Percentiles rank a stretch among this genome's conserved stretches.
Conservation (phyloP, 2,797 vertebrate genomes). For the Rhadinocentrus ornatus region DNA sequence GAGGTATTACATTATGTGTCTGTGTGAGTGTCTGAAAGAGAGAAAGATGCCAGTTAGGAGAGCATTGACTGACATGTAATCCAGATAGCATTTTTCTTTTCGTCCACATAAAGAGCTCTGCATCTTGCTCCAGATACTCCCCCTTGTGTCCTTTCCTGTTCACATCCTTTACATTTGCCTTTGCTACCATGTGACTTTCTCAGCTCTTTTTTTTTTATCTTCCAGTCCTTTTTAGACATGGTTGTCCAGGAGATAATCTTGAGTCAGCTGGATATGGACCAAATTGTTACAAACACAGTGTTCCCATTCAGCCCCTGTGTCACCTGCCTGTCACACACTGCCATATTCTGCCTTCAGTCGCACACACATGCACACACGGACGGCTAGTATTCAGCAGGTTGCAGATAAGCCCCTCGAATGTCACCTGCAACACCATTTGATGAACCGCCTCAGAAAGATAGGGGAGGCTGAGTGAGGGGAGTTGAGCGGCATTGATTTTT, state of each 20-base stretch:
- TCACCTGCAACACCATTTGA: conserved; percentile 75
- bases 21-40: conserved; percentile 59
- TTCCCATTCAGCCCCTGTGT: conserved; percentile 68
- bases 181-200: conserved; percentile 1
- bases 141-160: conserved; percentile 19
- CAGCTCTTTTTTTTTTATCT: not conserved
- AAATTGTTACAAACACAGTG: conserved; percentile 68
- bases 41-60: conserved; percentile 65
- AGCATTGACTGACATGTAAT: conserved; percentile 72
- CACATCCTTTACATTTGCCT: conserved; percentile 4
- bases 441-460: conserved; percentile 57
- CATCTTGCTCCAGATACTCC: conserved; percentile 32
- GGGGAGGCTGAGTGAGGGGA: conserved; percentile 54
- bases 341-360: conserved; percentile 53
- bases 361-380: conserved; percentile 21
- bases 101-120: conserved; percentile 26
- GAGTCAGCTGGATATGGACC: conserved; percentile 64
- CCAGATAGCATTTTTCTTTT: conserved; percentile 44
- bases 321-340: conserved; percentile 54
- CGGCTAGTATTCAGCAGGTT: conserved; percentile 75
- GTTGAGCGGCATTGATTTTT: conserved; percentile 78
- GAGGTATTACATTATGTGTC: conserved; percentile 71
- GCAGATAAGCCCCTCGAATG: conserved; percentile 80
- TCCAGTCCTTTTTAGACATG: conserved; percentile 25
- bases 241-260: conserved; percentile 78